Conservation (phyloP, 2,888 invertebrate genomes). For the Dioctria linearis region DNA sequence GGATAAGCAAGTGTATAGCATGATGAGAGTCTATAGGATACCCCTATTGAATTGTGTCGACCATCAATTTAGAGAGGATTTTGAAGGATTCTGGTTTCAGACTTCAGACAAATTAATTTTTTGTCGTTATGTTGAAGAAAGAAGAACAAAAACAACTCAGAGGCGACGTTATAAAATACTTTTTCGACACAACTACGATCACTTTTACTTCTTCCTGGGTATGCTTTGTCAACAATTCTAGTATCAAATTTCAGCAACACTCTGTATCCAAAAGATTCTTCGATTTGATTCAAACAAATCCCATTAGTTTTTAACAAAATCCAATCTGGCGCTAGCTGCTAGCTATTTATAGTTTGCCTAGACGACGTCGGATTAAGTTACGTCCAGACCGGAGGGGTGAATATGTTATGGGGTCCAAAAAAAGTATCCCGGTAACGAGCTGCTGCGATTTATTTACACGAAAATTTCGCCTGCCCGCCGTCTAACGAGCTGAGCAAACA, state of each 20-base stretch:
- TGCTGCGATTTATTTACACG: conserved; percentile 47
- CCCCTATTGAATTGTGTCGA: too few relatives aligned
- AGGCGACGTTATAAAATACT: too few relatives aligned
- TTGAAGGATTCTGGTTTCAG: too few relatives aligned
- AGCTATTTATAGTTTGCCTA: background rate
- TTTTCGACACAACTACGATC: too few relatives aligned
- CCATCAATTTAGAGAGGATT: too few relatives aligned
- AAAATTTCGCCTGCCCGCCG: conserved; percentile 11
- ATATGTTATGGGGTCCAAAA: background rate
- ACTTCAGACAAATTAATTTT: too few relatives aligned
- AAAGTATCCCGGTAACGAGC: conserved; percentile 19
- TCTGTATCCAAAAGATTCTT: background rate
- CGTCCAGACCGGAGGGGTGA: conserved; percentile 21
- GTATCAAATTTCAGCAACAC: background rate
- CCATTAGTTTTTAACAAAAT: conserved; percentile 5
- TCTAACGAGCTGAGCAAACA: conserved; percentile 43
- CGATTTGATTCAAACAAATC: conserved; percentile 15
- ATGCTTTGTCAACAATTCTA: background rate
- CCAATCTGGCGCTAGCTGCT: background rate
- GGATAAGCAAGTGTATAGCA: too few relatives aligned
- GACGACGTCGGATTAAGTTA: conserved; percentile 2
- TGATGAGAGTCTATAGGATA: too few relatives aligned
- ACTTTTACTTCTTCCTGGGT: background rate
- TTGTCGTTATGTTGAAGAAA: too few relatives aligned
- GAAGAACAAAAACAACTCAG: background rate